Percentiles rank a stretch among this genome's conserved stretches.
These are phyloP conservation scores for Mesorhabditis sp. DNA, from an alignment of 2,888 invertebrate genomes.

Conservation along the genomic window DNA sequence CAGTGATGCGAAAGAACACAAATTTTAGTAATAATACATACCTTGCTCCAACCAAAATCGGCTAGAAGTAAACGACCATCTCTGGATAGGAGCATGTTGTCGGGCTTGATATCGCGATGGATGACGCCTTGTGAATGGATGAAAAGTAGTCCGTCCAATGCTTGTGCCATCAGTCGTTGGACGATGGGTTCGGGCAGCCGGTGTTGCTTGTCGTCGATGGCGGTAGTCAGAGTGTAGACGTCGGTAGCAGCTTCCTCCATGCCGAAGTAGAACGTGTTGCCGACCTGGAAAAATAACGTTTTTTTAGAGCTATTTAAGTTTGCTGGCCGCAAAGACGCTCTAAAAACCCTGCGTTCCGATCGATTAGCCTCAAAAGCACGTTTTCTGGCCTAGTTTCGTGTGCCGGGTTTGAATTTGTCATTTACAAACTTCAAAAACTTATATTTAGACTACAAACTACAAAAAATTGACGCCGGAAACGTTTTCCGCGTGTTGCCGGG, in stretches of 20 bases:
- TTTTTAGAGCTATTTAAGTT: no score
- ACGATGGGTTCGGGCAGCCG: no score
- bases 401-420: no score
- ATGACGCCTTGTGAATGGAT: constrained; percentile 55
- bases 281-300: no score
- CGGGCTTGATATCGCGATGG: constrained; percentile 58
- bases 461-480: no score
- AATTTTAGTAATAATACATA: neutral
- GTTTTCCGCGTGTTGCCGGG: no score
- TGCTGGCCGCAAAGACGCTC: no score
- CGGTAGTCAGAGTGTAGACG: neutral
- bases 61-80: neutral
- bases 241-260: neutral
- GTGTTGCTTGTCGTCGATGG: neutral
- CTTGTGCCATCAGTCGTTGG: neutral
- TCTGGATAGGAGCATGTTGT: constrained; percentile 50
- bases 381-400: no score
- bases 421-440: no score
- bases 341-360: no score
- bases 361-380: neutral
- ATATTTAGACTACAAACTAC: no score
- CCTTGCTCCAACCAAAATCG: constrained; percentile 1
- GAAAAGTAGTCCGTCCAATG: constrained; percentile 49
- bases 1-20: no score
- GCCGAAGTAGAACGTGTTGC: neutral